Conservation (phyloP, 1,140 invertebrate species). For the Stenopsyche tienmushanensis region DNA sequence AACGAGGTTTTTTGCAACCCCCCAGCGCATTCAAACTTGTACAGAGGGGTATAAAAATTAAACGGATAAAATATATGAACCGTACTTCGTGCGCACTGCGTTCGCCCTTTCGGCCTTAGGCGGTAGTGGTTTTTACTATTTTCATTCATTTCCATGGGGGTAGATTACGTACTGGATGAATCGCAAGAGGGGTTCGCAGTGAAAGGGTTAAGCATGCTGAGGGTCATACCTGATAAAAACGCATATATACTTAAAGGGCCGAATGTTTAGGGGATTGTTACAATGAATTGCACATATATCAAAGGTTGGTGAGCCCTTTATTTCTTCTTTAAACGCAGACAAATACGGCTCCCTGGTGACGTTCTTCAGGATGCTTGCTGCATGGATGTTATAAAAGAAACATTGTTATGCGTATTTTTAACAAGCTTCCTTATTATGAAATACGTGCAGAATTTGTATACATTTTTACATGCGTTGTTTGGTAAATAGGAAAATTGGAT, state of each 20-base stretch:
- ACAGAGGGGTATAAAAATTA: conserved; percentile 30
- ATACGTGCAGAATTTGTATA: background rate
- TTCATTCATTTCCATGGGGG: conserved; percentile 37
- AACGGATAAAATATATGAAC: conserved; percentile 36
- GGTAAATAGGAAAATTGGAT: too few relatives aligned
- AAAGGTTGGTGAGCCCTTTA: conserved; percentile 14
- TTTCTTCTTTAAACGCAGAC: conserved; percentile 4
- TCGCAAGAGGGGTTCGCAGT: conserved; percentile 8
- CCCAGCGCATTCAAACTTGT: conserved; percentile 25
- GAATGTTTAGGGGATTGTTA: conserved; percentile 30
- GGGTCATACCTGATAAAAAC: conserved; percentile 39
- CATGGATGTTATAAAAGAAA: background rate
- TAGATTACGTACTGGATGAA: background rate
- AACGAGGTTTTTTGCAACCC: conserved; percentile 28
- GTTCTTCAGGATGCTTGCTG: background rate
- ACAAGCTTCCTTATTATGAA: background rate
- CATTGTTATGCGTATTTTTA: background rate
- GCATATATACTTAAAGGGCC: conserved; percentile 24
- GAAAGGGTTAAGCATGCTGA: conserved; percentile 38
- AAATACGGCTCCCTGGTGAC: too few relatives aligned
- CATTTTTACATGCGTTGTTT: too few relatives aligned
- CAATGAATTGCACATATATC: conserved; percentile 35
- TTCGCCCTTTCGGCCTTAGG: conserved; percentile 24
- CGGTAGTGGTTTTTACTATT: conserved; percentile 37
- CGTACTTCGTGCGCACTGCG: conserved; percentile 5